A percentile compares a stretch with the other conserved stretches of the same genome.
Conservation (phyloP, 2,797 vertebrate genomes). For the Myotis findleyi region DNA sequence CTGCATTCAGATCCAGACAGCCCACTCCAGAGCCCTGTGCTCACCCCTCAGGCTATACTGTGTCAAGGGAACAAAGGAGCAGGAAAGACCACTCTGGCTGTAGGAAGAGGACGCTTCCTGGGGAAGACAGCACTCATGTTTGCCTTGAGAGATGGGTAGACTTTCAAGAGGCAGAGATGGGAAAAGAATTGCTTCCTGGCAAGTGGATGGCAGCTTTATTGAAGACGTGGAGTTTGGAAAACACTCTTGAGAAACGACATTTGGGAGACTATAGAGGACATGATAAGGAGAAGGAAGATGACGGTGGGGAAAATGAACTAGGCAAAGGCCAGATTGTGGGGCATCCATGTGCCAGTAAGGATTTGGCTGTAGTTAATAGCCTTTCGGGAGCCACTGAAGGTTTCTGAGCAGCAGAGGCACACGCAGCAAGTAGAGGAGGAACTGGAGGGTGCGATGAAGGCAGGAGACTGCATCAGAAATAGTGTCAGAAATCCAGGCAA, state of each 20-base stretch:
- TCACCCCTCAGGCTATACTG: neutral
- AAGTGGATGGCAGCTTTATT: neutral
- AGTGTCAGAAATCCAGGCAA: neutral
- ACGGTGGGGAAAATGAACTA: neutral
- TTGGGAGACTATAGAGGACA: neutral
- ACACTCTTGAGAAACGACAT: neutral
- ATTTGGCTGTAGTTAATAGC: neutral
- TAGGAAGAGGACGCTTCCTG: slow-evolving; percentile 65
- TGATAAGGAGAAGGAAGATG: neutral
- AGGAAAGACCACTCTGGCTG: slow-evolving; percentile 62
- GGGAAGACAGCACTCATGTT: slow-evolving; percentile 58
- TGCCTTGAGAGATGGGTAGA: slow-evolving; percentile 61
- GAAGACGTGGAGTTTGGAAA: neutral
- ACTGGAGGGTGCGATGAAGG: neutral
- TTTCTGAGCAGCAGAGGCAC: neutral
- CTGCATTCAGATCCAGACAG: slow-evolving; percentile 2
- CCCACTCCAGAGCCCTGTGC: neutral
- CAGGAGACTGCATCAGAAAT: neutral
- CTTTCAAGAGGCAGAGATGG: slow-evolving; percentile 45
- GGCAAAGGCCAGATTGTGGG: neutral
- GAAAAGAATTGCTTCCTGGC: slow-evolving; percentile 12
- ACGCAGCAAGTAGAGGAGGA: neutral
- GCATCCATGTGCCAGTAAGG: neutral
- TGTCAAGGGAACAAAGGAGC: slow-evolving; percentile 45
- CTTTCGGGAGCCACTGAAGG: neutral